Conservation (phyloP, 2,797 vertebrate genomes). For the Danionella dracula region DNA sequence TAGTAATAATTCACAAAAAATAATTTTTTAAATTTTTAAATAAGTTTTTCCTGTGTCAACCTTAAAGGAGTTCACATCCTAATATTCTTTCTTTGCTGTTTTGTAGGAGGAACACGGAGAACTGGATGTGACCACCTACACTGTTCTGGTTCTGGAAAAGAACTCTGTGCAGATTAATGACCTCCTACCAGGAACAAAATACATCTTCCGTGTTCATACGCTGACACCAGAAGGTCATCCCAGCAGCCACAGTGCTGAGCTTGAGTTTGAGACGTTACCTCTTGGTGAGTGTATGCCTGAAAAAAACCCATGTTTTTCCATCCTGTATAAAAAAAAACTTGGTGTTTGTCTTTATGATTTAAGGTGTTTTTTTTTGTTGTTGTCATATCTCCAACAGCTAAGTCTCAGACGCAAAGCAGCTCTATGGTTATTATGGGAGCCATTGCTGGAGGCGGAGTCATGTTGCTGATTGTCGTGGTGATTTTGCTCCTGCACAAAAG, state of each 20-base stretch:
- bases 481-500: conserved; percentile 75
- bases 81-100: not conserved
- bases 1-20: no score
- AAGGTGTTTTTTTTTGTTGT: not conserved
- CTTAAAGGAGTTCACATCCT: not conserved
- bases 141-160: conserved; percentile 82
- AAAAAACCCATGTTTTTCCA: no score
- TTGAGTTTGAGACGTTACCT: conserved; percentile 80
- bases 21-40: no score
- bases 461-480: conserved; percentile 65
- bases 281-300: conserved; percentile 59
- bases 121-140: conserved; percentile 87
- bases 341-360: no score
- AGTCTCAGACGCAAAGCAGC: conserved; percentile 63
- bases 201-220: conserved; percentile 85
- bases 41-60: not conserved
- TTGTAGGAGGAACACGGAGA: conserved; percentile 60
- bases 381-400: conserved; percentile 43
- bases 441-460: conserved; percentile 56
- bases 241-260: conserved; percentile 77
- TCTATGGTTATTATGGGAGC: conserved; percentile 73
- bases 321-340: no score
- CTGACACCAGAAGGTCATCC: conserved; percentile 76
- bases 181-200: conserved; percentile 77
- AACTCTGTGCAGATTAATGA: conserved; percentile 78